Conservation (phyloP, 2,797 vertebrate species). For the Natrix natrix region DNA sequence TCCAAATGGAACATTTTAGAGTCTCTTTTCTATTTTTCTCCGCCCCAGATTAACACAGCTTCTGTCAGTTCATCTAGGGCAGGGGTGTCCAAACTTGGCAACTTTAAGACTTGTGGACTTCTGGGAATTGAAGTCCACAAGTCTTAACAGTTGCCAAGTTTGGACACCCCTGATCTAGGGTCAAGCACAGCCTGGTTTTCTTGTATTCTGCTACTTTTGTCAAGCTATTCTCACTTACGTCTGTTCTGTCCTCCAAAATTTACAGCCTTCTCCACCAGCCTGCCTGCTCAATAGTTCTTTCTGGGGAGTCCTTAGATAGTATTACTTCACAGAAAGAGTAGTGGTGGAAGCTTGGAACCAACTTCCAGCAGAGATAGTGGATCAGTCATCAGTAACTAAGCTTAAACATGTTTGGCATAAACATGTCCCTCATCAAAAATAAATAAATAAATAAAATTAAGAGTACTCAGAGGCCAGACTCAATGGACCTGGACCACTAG, state of each 20-base stretch:
- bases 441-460: neutral
- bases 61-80: neutral
- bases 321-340: neutral
- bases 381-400: neutral
- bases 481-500: neutral
- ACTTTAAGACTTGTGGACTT: too few relatives aligned
- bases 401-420: too few relatives aligned
- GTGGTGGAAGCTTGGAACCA: neutral
- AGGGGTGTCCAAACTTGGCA: too few relatives aligned
- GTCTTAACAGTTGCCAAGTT: too few relatives aligned
- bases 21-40: neutral
- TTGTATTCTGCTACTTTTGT: neutral
- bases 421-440: neutral
- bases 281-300: neutral
- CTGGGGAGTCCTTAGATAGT: neutral
- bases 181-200: neutral
- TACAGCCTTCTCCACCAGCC: neutral
- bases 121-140: too few relatives aligned
- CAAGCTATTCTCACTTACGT: neutral
- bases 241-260: neutral
- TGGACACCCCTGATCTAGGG: too few relatives aligned
- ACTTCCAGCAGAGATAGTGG: neutral
- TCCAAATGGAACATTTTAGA: neutral
- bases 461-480: neutral
- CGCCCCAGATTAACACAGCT: neutral